phyloP scores from a whole-genome alignment of 1,140 invertebrate species.

The Ladona fulva region DNA sequence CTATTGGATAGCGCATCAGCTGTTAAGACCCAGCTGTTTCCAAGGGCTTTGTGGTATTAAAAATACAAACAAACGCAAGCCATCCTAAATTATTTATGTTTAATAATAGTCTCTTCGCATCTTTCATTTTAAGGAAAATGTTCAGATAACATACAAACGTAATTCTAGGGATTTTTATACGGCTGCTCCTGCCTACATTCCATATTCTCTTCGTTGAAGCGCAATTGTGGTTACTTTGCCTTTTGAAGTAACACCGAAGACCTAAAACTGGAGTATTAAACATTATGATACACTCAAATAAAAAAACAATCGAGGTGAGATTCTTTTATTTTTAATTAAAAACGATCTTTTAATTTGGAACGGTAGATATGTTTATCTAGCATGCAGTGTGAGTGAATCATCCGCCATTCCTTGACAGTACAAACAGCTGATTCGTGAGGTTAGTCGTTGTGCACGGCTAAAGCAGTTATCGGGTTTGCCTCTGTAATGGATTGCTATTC shows the following conservation, averaged over 20 bases:
- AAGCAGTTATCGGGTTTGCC: background rate
- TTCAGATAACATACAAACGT: background rate
- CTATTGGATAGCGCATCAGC: background rate
- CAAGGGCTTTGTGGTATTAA: slow-evolving; percentile 4
- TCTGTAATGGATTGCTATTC: background rate
- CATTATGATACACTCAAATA: background rate
- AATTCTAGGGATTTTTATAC: background rate
- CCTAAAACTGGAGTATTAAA: background rate
- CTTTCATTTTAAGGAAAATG: too few relatives aligned
- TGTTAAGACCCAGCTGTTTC: background rate
- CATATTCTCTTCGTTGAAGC: background rate
- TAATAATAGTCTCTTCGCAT: too few relatives aligned
- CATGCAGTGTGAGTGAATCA: background rate
- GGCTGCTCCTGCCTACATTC: background rate
- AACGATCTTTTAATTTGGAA: background rate
- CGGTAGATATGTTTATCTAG: background rate
- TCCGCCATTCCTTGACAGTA: slow-evolving; percentile 7
- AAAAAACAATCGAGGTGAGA: background rate
- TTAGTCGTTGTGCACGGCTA: background rate
- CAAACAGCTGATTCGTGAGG: slow-evolving; percentile 7
- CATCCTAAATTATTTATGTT: too few relatives aligned
- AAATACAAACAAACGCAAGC: background rate
- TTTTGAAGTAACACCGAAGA: background rate
- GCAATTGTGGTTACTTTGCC: background rate
- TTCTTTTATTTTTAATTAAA: background rate